A percentile compares a stretch with the other conserved stretches of the same genome.
Conservation (phyloP, 2,888 invertebrate species). For the Julus scanicus region DNA sequence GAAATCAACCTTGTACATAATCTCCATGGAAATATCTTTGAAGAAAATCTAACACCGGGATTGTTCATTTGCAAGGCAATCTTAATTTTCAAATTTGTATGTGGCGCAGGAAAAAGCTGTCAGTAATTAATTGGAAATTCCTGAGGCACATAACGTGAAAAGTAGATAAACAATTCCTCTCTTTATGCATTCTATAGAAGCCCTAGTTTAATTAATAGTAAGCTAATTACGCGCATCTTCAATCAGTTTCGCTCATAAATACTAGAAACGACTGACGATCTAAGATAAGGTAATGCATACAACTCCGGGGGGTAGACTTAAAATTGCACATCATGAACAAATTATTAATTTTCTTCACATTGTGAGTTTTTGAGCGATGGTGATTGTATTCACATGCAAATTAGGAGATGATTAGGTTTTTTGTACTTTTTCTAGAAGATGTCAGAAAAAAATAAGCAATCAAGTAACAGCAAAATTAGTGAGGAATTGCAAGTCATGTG, state of each 20-base stretch:
- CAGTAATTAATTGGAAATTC: slow-evolving; percentile 39
- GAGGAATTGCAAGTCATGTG: too few species aligned
- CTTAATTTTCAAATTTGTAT: background rate
- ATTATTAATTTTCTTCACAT: slow-evolving; percentile 7
- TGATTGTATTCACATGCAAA: too few species aligned
- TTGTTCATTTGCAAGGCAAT: background rate
- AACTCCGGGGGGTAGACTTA: background rate
- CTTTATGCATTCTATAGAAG: background rate
- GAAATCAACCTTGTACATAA: background rate
- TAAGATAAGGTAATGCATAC: slow-evolving; percentile 18
- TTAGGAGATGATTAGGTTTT: too few species aligned
- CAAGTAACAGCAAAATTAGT: too few species aligned
- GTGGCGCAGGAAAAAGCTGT: slow-evolving; percentile 6
- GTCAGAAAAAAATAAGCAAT: too few species aligned
- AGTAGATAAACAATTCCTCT: slow-evolving; percentile 27
- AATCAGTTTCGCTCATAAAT: background rate
- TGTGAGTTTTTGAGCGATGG: background rate
- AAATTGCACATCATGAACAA: slow-evolving; percentile 6
- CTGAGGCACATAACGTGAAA: slow-evolving; percentile 21
- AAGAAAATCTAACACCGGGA: slow-evolving; percentile 2
- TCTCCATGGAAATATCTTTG: background rate
- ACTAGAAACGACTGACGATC: background rate
- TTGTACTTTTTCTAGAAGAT: too few species aligned
- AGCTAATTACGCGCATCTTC: slow-evolving; percentile 26
- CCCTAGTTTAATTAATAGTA: slow-evolving; percentile 10